Conservation (phyloP, 2,113 vertebrate species). For the Rynchops niger region DNA sequence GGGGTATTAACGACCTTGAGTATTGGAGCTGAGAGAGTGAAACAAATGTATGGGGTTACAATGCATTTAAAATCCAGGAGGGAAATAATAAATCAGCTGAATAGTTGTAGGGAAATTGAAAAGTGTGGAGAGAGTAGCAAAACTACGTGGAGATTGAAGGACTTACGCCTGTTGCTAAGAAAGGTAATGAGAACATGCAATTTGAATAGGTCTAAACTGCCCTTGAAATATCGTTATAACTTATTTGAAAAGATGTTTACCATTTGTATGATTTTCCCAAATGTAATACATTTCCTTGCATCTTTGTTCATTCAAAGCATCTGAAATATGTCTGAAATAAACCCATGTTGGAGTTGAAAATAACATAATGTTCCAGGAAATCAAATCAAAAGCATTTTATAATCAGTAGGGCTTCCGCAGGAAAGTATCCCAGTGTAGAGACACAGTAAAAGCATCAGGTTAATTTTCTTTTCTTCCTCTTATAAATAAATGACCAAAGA, state of each 20-base stretch:
- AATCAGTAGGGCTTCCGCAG: conserved; percentile 6
- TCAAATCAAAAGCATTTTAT: conserved; percentile 42
- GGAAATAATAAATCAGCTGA: conserved; percentile 72
- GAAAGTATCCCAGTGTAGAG: not conserved
- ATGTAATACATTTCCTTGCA: conserved; percentile 43
- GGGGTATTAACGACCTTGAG: conserved; percentile 66
- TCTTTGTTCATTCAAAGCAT: not conserved
- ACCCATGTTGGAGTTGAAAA: conserved; percentile 33
- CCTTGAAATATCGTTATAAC: conserved; percentile 75
- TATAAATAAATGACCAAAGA: conserved; percentile 4
- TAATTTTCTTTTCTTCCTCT: not conserved
- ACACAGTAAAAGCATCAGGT: not conserved
- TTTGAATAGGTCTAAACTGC: conserved; percentile 41
- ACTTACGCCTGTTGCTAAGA: conserved; percentile 43
- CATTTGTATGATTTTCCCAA: conserved; percentile 43
- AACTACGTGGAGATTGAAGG: conserved; percentile 58
- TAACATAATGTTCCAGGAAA: conserved; percentile 29
- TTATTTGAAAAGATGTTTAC: conserved; percentile 61
- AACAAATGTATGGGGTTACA: conserved; percentile 69
- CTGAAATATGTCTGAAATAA: conserved; percentile 43
- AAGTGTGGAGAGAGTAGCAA: conserved; percentile 67
- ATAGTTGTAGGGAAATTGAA: conserved; percentile 71
- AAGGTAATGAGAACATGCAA: conserved; percentile 65
- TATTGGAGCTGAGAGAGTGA: conserved; percentile 51
- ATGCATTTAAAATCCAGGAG: conserved; percentile 63